Evolutionary conservation across 2,113 vertebrate genomes (phyloP).

Genomic region (Ceuthmochares aereus): DNA sequence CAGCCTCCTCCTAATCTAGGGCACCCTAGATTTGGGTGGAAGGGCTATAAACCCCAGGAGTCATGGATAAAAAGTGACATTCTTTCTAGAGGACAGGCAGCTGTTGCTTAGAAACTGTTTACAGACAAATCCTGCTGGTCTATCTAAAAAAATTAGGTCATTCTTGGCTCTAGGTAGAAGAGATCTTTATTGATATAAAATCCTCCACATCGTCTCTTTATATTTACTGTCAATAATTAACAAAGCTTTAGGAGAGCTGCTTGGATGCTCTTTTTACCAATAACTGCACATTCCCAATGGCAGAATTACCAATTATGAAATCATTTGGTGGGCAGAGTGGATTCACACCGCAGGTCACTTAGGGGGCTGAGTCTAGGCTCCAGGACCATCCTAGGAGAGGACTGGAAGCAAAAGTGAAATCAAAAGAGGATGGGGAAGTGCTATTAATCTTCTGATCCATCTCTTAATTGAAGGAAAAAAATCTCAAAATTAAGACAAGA

Average conservation of each 20-base stretch:
- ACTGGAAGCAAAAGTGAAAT: not conserved
- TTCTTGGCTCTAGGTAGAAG: constrained; percentile 29
- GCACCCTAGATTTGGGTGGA: not conserved
- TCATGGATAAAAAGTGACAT: not conserved
- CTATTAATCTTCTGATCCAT: not conserved
- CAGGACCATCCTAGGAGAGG: not conserved
- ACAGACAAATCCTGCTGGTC: constrained; percentile 32
- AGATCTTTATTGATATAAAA: not conserved
- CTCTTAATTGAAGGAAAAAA: not conserved
- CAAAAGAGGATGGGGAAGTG: not conserved
- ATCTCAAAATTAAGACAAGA: not conserved
- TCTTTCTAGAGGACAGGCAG: constrained; percentile 28
- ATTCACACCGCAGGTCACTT: not conserved
- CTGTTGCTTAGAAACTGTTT: constrained; percentile 69
- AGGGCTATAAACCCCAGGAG: not conserved
- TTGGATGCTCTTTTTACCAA: not conserved
- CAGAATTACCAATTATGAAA: not conserved
- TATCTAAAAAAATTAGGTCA: constrained; percentile 35
- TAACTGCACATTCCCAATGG: not conserved
- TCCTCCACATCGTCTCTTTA: not conserved
- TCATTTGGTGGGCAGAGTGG: not conserved
- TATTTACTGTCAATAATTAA: not conserved
- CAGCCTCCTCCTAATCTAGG: not conserved
- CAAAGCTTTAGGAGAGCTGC: not conserved
- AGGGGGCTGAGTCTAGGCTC: not conserved